Percentiles rank a stretch among this genome's conserved stretches.
These are phyloP conservation scores for Sinohyriopsis cumingii DNA, from an alignment of 2,888 invertebrate genomes.

Conservation along the genomic window DNA sequence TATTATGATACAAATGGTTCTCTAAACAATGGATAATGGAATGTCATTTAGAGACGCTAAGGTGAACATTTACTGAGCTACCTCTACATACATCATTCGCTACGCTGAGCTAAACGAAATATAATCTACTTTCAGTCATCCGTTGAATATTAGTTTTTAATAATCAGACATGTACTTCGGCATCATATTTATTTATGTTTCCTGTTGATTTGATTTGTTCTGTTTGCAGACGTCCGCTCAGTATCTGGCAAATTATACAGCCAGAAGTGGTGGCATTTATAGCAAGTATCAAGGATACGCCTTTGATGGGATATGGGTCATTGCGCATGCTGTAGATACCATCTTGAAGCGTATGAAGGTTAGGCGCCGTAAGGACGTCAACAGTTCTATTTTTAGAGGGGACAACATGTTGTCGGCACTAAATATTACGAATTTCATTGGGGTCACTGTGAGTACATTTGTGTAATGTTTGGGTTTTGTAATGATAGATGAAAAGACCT, in stretches of 20 bases:
- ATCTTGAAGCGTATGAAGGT: constrained; percentile 76
- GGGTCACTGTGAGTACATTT: constrained; percentile 76
- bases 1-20: no score
- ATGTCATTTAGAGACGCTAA: no score
- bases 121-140: no score
- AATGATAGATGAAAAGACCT: no score
- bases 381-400: constrained; percentile 42
- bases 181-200: not conserved
- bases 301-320: constrained; percentile 98
- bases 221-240: constrained; percentile 78
- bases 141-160: no score
- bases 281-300: constrained; percentile 98
- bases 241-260: constrained; percentile 88
- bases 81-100: no score
- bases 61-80: no score
- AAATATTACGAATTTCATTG: constrained; percentile 93
- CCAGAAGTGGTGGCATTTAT: constrained; percentile 85
- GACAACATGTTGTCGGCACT: constrained; percentile 77
- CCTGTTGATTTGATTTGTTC: not conserved
- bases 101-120: no score
- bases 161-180: no score
- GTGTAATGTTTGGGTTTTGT: no score
- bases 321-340: constrained; percentile 93
- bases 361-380: not conserved
- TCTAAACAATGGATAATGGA: no score